A percentile compares a stretch with the other conserved stretches of the same genome.
Conservation (phyloP, 2,888 invertebrate genomes). For the Spatulosminthurus flaviceps region DNA sequence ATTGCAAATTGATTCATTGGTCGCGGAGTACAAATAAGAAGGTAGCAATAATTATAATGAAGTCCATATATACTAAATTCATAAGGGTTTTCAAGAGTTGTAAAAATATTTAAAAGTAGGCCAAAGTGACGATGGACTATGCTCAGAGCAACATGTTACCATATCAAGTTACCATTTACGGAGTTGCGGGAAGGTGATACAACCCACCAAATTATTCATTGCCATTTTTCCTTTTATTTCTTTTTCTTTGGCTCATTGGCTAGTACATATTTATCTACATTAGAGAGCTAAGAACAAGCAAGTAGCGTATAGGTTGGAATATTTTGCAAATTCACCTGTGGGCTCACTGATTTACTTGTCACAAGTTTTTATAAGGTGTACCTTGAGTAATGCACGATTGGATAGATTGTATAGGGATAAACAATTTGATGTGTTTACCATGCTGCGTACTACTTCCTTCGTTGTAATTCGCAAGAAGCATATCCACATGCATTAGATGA, state of each 20-base stretch:
- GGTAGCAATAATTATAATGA: background rate
- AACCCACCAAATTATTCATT: conserved; percentile 37
- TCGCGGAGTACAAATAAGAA: too few species aligned
- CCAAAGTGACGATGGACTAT: conserved; percentile 24
- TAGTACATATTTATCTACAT: background rate
- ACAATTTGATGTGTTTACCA: background rate
- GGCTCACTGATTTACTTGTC: conserved; percentile 1
- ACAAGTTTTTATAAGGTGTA: background rate
- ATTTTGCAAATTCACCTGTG: conserved; percentile 10
- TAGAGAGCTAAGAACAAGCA: too few species aligned
- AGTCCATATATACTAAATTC: background rate
- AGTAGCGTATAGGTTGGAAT: background rate
- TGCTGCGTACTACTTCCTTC: too few species aligned
- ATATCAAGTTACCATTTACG: conserved; percentile 35
- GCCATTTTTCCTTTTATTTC: conserved; percentile 27
- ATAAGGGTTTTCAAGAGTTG: background rate
- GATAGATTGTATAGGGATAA: background rate
- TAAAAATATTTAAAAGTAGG: conserved; percentile 24
- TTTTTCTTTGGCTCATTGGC: background rate
- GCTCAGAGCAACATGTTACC: conserved; percentile 12
- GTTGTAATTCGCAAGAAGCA: too few species aligned
- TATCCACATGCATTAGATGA: too few species aligned
- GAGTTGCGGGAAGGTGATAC: conserved; percentile 30
- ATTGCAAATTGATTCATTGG: too few species aligned
- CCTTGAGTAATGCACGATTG: conserved; percentile 14